Base-by-base conservation (phyloP, 2,113 vertebrate genomes). In the Patagioenas fasciata region DNA sequence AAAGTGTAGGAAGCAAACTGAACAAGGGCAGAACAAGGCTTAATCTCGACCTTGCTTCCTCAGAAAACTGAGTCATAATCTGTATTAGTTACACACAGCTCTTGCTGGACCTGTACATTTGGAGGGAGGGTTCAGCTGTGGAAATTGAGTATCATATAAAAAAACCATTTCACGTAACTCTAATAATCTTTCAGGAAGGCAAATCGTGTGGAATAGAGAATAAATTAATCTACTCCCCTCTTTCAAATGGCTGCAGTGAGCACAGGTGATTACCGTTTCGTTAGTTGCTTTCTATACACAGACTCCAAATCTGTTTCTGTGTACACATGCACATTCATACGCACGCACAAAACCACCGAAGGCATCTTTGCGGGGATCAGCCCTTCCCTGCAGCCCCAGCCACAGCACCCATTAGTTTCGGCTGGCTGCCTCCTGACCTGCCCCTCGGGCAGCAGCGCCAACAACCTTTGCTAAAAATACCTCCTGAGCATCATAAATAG, bases 381-480 rank as follows among this genome's bases (percentile, higher is more conserved):
- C 36, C 42, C 62, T 74, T 54, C 25, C 56, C 67, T 73, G 47
- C 42, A n/a, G 18, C 13, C 31, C 57, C 91, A 89, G 69, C 74
- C 57, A 12, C 3, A 40, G 77, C 2, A 13, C 48, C 40, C 40
- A 1, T 75, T 44, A 80, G 32, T 58, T 89, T 74, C 48, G 85
- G 78, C 71, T 77, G 87, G 91, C 85, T 84, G 67, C 87, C 69
- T 47, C 74, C 70, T 66, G 85, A 95, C 85, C 89, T 79, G 18
- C 50, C 80, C 91, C 80, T 15, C 31, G 57, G 92, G 96, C 77
- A 79, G 62, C 73, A 69, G 67, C 15, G 5, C 71, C 88, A 83
- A 74, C 88, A 92, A 86, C 31, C 54, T 56, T 23, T 75, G 61
- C 93, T 96, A 95, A 96, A 92, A 97, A 95, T 91, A 96, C 48